Evolutionary conservation across 2,888 invertebrate species (phyloP).

Genomic region (Petrophora chlorosata): DNA sequence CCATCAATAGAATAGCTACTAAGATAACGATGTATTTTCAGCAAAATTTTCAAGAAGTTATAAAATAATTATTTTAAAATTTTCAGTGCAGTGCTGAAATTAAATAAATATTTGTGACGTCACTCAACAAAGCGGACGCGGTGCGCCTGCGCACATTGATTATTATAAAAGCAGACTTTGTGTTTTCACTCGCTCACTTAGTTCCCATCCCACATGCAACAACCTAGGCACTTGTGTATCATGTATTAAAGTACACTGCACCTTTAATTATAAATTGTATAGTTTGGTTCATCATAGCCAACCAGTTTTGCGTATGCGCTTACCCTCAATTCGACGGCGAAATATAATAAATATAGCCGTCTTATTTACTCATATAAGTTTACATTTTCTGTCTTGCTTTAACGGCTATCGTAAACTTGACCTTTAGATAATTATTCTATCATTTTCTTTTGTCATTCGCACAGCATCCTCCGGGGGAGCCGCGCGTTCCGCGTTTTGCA

Average conservation of each 20-base stretch:
- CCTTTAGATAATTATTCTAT: slow-evolving; percentile 57
- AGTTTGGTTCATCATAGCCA: slow-evolving; percentile 35
- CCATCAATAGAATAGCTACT: too few relatives aligned
- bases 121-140: neutral
- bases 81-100: too few relatives aligned
- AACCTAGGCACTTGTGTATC: slow-evolving; percentile 10
- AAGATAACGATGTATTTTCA: too few relatives aligned
- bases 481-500: slow-evolving; percentile 44
- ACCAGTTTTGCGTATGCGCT: slow-evolving; percentile 61
- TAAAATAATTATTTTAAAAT: too few relatives aligned
- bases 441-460: slow-evolving; percentile 62
- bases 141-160: neutral
- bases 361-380: slow-evolving; percentile 38
- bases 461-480: slow-evolving; percentile 44
- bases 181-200: slow-evolving; percentile 11
- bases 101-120: neutral
- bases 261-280: slow-evolving; percentile 38
- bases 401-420: slow-evolving; percentile 70
- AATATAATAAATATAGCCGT: slow-evolving; percentile 39
- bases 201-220: neutral
- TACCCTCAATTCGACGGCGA: slow-evolving; percentile 36
- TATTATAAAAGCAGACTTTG: slow-evolving; percentile 13
- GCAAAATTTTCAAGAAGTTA: too few relatives aligned
- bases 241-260: slow-evolving; percentile 18
- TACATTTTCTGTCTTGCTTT: slow-evolving; percentile 36